Base-by-base conservation (phyloP, 1,140 invertebrate genomes). In the Saxidomus purpurata region DNA sequence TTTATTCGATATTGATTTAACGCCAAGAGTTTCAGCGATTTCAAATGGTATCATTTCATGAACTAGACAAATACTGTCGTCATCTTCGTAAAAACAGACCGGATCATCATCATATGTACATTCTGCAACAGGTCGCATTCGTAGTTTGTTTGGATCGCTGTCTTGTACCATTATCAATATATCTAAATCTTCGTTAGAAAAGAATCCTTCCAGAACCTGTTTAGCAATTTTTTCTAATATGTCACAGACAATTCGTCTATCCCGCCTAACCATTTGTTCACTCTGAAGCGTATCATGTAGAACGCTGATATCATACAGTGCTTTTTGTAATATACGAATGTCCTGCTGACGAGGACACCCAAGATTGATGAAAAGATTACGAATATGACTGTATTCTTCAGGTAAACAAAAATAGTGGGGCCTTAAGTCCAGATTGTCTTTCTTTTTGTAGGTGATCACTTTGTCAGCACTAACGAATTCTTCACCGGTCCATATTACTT, bases 41-140 rank as follows among this genome's bases (percentile, higher is more conserved):
- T 87, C 61, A 3, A 28, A 4, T 91, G 61, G 19, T 82, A 90
- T 47, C 91, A 87, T 55, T 76, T 79, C 28, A 77, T 90, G 49
- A 77, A 86, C 80, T 88, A 69, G 15, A 91, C 49, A 6, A 76
- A 55, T 17, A 81, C 83, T 52, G 87, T 91, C n/a, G n/a, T n/a
- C 61, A 49, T 91, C 83, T 43, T 83, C 83, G 59, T 94, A 92
- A 31, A 94, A 91, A 59, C 89, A 91, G 15, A 71, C 49, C 22
- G 92, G 61, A n/a, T 84, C 67, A 69, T 93, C 92, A 67, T 84
- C 90, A 55, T 92, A 89, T 52, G 84, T 88, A 49, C 82, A 71
- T 34, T 88, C 89, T 9, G 83, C 71, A 0, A 52, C 31, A 6
- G 81, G 67, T 6, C 61, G 17, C 8, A 91, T 55, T 74, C 22